Conservation (phyloP, 2,888 invertebrate species). For the Chorisops tibialis region DNA sequence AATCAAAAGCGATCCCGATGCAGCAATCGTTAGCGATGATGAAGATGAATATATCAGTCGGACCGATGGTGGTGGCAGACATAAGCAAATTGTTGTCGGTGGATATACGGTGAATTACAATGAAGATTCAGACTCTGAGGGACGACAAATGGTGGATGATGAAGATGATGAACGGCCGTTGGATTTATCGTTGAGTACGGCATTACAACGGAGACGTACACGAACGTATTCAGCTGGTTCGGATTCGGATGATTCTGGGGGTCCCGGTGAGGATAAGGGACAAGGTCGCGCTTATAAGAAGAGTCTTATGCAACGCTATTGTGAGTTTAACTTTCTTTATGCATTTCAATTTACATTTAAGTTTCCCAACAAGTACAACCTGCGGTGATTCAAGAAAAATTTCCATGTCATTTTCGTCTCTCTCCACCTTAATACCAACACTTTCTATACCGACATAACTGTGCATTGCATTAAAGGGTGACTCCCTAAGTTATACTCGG, state of each 20-base stretch:
- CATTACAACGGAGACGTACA: conserved; percentile 46
- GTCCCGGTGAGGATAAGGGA: conserved; percentile 49
- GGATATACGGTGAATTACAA: conserved; percentile 10
- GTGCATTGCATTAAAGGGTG: no score
- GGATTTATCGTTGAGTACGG: conserved; percentile 67
- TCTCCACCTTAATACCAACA: no score
- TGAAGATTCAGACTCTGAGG: conserved; percentile 18
- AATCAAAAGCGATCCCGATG: neutral
- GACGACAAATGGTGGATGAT: conserved; percentile 36
- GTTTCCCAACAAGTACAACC: no score
- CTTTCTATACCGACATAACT: no score
- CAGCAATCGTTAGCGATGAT: conserved; percentile 26
- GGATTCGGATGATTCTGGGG: conserved; percentile 79
- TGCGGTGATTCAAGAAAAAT: no score
- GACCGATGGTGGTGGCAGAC: neutral
- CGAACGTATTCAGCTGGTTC: conserved; percentile 72
- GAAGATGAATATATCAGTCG: conserved; percentile 28
- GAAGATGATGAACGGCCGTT: conserved; percentile 67
- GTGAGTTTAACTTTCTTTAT: no score
- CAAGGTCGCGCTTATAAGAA: conserved; percentile 78
- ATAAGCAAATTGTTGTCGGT: neutral
- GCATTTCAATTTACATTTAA: no score
- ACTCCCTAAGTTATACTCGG: no score
- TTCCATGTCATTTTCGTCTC: no score
- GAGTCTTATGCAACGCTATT: conserved; percentile 87